Conservation (phyloP, 2,113 vertebrate species). For the Oreochromis spilurus region DNA sequence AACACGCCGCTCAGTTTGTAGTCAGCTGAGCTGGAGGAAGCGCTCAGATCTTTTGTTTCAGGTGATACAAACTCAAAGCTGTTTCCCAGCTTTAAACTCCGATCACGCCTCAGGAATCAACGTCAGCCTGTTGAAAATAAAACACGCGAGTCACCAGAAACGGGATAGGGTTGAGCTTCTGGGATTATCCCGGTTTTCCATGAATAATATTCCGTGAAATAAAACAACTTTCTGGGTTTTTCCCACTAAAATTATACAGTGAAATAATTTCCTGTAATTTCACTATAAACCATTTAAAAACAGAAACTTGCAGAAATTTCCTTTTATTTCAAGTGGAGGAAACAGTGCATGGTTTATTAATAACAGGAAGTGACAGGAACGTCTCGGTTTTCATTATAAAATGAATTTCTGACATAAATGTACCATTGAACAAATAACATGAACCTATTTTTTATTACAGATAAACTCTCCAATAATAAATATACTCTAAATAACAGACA, state of each 20-base stretch:
- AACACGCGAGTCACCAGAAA: neutral
- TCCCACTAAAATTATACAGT: neutral
- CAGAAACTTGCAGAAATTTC: too few relatives aligned
- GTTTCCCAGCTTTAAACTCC: neutral
- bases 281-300: neutral
- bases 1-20: accelerated
- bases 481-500: neutral
- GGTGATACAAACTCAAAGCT: neutral
- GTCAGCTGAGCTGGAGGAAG: neutral
- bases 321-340: neutral
- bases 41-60: neutral
- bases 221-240: neutral
- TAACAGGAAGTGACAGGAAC: neutral
- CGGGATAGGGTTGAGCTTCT: neutral
- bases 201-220: neutral
- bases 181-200: neutral
- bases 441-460: neutral
- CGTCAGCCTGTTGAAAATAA: neutral
- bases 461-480: neutral
- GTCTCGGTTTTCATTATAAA: neutral
- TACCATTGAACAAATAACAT: neutral
- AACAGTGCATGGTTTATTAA: neutral
- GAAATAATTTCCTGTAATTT: neutral
- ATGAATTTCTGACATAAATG: neutral
- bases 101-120: neutral